Evolutionary conservation across 2,888 invertebrate species (phyloP), one percentile per base, ranked within the genome.

Genomic region (Acronicta aceris): DNA sequence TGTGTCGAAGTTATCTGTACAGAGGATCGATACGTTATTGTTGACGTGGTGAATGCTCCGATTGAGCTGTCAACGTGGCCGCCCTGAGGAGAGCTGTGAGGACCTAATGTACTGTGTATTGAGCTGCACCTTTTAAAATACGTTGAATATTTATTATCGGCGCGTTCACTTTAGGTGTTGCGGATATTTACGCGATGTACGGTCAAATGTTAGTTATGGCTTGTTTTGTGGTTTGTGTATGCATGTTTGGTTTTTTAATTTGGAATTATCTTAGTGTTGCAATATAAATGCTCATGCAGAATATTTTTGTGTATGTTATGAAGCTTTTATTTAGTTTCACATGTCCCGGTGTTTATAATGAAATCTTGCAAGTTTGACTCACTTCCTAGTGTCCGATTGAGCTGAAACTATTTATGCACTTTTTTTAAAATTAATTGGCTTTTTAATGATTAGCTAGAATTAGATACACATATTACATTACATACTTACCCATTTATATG

Each of bases 31-130:
- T 76, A 76, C 59, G 68, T 76, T 78, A 76, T 70, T 70, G 75
- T 76, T 81, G 82, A 82, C 82, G 76, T 79, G 68, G 72, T 76
- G 76, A 81, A 81, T 77, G 83, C 78, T 74, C 58, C 82, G 82
- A 82, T 82, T 79, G 82, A 82, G 79, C 82, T 83, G 82, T 82
- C 82, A 74, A 33, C 51, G 13, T 68, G 74, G 69, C 68, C 69
- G 64, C 64, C 65, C 68, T 48, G 68, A 63, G 65, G 65, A 62
- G 54, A 68, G 64, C 74, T 54, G 74, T 77, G 78, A 77, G 72
- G 75, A 76, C 78, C 75, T 76, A 77, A 76, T 65, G 65, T 78
- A 76, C 69, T 57, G 55, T 64, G 74, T 67, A 78, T 77, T 78
- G 68, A 77, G 68, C 76, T 73, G 76, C 78, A 77, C 78, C 73